A percentile compares a stretch with the other conserved stretches of the same genome.
phyloP scores from a whole-genome alignment of 2,113 vertebrate genomes.

The Barbus barbus region DNA sequence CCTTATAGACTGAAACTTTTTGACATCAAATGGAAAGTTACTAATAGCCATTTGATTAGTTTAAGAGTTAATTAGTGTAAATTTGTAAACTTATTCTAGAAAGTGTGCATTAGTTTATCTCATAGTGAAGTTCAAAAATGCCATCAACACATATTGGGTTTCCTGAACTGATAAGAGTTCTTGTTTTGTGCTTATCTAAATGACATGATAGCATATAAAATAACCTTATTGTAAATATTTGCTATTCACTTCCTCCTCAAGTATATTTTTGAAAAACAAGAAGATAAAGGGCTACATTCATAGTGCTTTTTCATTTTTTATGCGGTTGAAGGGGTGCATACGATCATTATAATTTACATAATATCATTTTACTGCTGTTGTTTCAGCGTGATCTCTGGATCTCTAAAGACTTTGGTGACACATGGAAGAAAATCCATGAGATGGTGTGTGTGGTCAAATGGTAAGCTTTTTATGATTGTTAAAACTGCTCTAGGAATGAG shows the following conservation, averaged over 20 bases:
- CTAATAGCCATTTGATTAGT: background rate
- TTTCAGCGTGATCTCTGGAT: slow-evolving; percentile 88
- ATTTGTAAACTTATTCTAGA: background rate
- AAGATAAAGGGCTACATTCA: background rate
- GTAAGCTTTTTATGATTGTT: slow-evolving; percentile 70
- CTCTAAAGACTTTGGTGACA: slow-evolving; percentile 83
- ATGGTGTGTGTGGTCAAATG: slow-evolving; percentile 89
- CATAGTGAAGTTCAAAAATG: background rate
- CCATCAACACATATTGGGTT: background rate
- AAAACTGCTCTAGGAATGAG: background rate
- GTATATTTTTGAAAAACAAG: background rate
- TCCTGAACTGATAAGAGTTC: background rate
- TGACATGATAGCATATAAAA: background rate
- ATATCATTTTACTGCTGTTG: background rate
- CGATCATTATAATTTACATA: background rate
- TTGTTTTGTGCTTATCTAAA: background rate
- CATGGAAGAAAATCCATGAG: slow-evolving; percentile 83
- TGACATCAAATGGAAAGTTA: background rate
- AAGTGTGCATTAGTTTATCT: background rate
- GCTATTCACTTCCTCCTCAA: background rate
- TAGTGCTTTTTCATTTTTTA: background rate
- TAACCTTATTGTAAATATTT: background rate
- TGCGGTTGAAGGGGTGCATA: background rate
- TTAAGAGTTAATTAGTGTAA: background rate
- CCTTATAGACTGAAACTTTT: background rate